Base-by-base conservation (phyloP, 2,888 invertebrate genomes). In the Andrena marginata region DNA sequence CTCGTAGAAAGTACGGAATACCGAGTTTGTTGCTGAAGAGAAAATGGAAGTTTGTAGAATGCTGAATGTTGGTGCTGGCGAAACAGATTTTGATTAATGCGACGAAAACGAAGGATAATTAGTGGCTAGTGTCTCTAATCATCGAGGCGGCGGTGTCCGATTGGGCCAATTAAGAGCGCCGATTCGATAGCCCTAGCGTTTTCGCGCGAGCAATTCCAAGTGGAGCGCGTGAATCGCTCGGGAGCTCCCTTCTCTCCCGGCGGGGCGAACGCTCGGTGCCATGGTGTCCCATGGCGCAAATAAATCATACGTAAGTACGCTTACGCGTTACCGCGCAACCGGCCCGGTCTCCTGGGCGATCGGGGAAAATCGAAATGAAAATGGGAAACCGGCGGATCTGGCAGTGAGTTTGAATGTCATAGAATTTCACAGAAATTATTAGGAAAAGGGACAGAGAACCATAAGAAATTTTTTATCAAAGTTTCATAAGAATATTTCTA, bases 271-370 rank as follows among this genome's bases (percentile, higher is more conserved):
- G 42, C 35, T 60, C 78, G 78, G 83, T 81, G 73, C 75, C 85
- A 84, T 72, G 80, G 74, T 85, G 90, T 89, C 90, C 90, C 91
- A 88, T 87, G 90, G 89, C 87, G 91, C 89, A 87, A 88, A 92
- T 92, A 90, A 91, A 92, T 92, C 92, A 89, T 87, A 82, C 77
- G 65, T 80, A 84, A 79, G 80, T 80, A 73, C 75, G 72, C 78
- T 70, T 78, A 73, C 68, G 69, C 68, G 78, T 49, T 71, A 56
- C 71, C 54, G 42, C 78, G 69, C 76, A 73, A 26, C 54, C 71
- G 79, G 72, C 69, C 54, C 71, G 79, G 78, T 69, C 48, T 48
- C 51, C 65, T 48, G 26, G 54, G 42, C 63, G 49, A 54, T 65
- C 68, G 60, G 33, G 33, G 48, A 76, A 81, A 51, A 62, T 63